Evolutionary conservation across 2,888 invertebrate genomes (phyloP).

Genomic region (Anticlea derivata): DNA sequence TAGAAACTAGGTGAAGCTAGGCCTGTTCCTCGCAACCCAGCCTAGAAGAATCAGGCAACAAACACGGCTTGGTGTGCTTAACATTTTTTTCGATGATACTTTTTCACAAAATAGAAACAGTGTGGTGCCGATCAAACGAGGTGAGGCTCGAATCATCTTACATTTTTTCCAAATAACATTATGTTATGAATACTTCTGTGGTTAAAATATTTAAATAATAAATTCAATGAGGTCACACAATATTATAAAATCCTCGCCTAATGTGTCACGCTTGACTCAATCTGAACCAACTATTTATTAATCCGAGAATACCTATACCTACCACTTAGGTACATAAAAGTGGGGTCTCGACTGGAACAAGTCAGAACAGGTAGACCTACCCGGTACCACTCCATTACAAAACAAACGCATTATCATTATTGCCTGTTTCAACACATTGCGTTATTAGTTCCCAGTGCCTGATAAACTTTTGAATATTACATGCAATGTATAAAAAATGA

Average conservation of each 20-base stretch:
- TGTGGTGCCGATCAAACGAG: no score
- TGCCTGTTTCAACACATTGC: slow-evolving; percentile 6
- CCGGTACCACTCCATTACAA: not conserved
- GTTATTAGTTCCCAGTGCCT: not conserved
- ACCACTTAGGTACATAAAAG: not conserved
- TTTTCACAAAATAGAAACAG: no score
- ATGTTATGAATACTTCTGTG: not conserved
- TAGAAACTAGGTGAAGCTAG: no score
- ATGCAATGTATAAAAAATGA: not conserved
- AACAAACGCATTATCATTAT: not conserved
- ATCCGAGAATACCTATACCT: not conserved
- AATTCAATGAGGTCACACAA: slow-evolving; percentile 10
- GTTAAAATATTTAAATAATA: slow-evolving; percentile 2
- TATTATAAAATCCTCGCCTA: not conserved
- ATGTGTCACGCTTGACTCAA: slow-evolving; percentile 44
- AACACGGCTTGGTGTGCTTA: no score
- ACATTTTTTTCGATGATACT: no score
- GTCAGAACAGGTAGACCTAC: slow-evolving; percentile 52
- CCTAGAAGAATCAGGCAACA: no score
- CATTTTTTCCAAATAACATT: no score
- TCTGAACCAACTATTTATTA: slow-evolving; percentile 23
- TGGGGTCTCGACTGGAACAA: slow-evolving; percentile 39
- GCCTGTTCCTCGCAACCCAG: no score
- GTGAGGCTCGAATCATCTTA: no score
- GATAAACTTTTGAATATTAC: slow-evolving; percentile 2